phyloP scores from a whole-genome alignment of 2,113 vertebrate species.

The Melanerpes aurifrons region DNA sequence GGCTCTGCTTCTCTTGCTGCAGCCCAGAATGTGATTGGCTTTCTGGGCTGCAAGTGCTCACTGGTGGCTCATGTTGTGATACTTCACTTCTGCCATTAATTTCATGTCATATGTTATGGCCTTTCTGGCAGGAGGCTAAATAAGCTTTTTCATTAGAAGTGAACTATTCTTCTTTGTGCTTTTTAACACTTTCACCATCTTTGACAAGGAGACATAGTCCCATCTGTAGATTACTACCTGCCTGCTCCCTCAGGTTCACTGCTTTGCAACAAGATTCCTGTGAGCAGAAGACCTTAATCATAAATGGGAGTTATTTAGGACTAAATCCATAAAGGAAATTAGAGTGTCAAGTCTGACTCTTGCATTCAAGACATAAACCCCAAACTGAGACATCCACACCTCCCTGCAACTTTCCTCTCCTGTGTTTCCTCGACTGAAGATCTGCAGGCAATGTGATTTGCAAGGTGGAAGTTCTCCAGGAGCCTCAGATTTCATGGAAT shows the following conservation, averaged over 20 bases:
- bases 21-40: too few relatives aligned
- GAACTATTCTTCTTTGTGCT: neutral
- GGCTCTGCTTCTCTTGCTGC: too few relatives aligned
- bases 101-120: neutral
- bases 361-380: neutral
- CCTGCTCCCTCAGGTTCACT: neutral
- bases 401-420: neutral
- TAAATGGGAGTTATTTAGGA: neutral
- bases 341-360: neutral
- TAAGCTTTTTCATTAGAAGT: conserved; percentile 5
- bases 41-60: too few relatives aligned
- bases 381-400: neutral
- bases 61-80: neutral
- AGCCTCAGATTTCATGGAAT: neutral
- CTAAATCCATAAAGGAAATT: conserved; percentile 19
- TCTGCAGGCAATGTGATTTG: rapidly evolving
- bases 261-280: neutral
- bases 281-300: conserved; percentile 4
- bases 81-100: neutral
- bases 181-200: neutral
- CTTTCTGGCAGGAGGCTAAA: conserved; percentile 23
- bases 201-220: neutral
- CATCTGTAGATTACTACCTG: neutral
- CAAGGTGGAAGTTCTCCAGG: neutral
- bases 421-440: neutral